Base-by-base conservation (phyloP, 2,888 invertebrate genomes). In the Rapana venosa region DNA sequence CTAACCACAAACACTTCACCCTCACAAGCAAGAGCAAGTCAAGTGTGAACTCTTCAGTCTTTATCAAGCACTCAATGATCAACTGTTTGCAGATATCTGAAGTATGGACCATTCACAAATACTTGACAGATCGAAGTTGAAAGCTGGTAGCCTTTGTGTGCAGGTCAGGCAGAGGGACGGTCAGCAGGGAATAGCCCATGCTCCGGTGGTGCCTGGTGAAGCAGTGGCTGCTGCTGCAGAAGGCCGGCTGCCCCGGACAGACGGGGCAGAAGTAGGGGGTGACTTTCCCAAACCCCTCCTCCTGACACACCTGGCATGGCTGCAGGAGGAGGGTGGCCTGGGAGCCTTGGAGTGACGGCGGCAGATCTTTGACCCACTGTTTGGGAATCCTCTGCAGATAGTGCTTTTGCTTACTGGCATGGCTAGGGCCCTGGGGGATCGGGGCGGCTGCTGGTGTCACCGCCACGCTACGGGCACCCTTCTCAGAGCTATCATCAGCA, bases 211-310 rank as follows among this genome's bases (percentile, higher is more conserved):
- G 66, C 11, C 58, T 66, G 58, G 66, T 32, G 22, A 86, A 86
- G 35, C 86, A 86, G 66, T 66, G 66, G 17, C 35, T 13, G 61
- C 66, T 66, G n/a, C 86, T 30, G 35, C 86, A 86, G 35, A 86
- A 86, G 32, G 61, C 86, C 20, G 86, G 86, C 66, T 66, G 86
- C 8, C 58, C 86, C 6, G 86, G 86, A 47, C 86, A 86, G 5
- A 30, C 30, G 11, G 61, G 35, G 58, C 86, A 86, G 1, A 66
- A 86, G 61, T 66, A 86, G 35, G 30, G 32, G 30, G 66, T 86
- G 66, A 58, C 32, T 61, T 58, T 58, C 22, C 35, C 22, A 11
- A 86, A 86, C 66, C 86, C 86, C 32, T 86, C 58, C 32, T 86
- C 86, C 32, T 22, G 5, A 35, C 86, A 86, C 86, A 35, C 66